These are phyloP conservation scores for Drosophila sucinea DNA, from an alignment of 1,140 invertebrate species.

Conservation along the genomic window DNA sequence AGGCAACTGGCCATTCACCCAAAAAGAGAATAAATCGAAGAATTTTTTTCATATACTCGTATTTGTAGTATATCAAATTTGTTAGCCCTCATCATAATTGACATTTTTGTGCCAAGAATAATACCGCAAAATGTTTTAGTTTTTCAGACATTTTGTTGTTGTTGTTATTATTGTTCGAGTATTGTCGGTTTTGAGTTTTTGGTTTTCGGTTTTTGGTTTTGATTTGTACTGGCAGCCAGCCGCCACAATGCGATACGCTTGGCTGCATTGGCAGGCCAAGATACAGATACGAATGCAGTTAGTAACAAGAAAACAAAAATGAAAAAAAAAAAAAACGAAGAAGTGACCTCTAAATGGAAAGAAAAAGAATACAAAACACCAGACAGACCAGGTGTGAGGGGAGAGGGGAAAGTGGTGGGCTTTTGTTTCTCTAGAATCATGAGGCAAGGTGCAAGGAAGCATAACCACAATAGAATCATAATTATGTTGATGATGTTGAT, in stretches of 20 bases:
- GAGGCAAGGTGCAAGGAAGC: slow-evolving; percentile 71
- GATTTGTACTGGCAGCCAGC: slow-evolving; percentile 58
- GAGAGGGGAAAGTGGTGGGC: neutral
- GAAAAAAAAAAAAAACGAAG: slow-evolving; percentile 24
- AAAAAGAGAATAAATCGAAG: slow-evolving; percentile 33
- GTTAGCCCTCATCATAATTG: slow-evolving; percentile 67
- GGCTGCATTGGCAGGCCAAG: slow-evolving; percentile 62
- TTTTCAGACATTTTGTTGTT: slow-evolving; percentile 20
- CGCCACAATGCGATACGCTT: slow-evolving; percentile 60
- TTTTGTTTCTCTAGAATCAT: slow-evolving; percentile 28
- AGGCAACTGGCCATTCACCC: slow-evolving; percentile 22
- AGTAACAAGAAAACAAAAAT: slow-evolving; percentile 8
- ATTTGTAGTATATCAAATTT: slow-evolving; percentile 19
- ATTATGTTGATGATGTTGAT: slow-evolving; percentile 37
- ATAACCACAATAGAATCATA: slow-evolving; percentile 56
- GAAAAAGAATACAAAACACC: slow-evolving; percentile 43
- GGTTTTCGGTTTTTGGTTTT: slow-evolving; percentile 32
- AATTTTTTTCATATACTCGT: slow-evolving; percentile 28
- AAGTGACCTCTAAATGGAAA: slow-evolving; percentile 70
- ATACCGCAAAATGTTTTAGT: slow-evolving; percentile 74
- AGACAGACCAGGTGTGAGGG: neutral
- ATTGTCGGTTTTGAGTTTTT: slow-evolving; percentile 7
- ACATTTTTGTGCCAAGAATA: slow-evolving; percentile 78
- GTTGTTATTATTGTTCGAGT: neutral
- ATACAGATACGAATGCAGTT: slow-evolving; percentile 33